A percentile compares a stretch with the other conserved stretches of the same genome.
These are phyloP conservation scores for Lagopus leucura DNA, from an alignment of 2,113 vertebrate genomes.

Conservation along the genomic window DNA sequence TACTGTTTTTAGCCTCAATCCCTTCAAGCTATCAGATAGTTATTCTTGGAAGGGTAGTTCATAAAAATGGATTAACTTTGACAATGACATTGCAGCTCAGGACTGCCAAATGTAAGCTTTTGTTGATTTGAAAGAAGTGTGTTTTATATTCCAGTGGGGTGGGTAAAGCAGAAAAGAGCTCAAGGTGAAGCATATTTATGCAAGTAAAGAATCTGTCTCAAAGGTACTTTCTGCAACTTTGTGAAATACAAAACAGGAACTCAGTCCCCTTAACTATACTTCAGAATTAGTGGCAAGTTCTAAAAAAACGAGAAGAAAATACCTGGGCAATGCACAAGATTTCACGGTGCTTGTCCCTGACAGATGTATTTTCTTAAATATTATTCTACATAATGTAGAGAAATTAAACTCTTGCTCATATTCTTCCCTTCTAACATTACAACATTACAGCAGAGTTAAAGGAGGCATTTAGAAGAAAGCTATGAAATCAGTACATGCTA, in stretches of 20 bases:
- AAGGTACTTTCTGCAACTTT: background rate
- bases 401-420: conserved; percentile 1
- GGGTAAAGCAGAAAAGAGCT: conserved; percentile 16
- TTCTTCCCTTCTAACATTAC: background rate
- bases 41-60: conserved; percentile 68
- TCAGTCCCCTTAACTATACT: background rate
- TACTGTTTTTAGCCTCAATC: conserved; percentile 66
- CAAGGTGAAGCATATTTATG: conserved; percentile 52
- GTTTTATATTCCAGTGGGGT: conserved; percentile 54
- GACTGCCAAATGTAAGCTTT: conserved; percentile 55
- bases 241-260: conserved; percentile 29
- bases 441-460: background rate
- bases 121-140: conserved; percentile 47
- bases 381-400: background rate
- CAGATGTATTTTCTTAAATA: conserved; percentile 27
- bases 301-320: background rate
- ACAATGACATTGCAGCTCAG: conserved; percentile 64
- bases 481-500: background rate
- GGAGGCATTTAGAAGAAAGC: background rate
- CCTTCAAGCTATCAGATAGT: conserved; percentile 66
- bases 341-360: background rate
- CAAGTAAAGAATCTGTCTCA: conserved; percentile 41
- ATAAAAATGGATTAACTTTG: conserved; percentile 65
- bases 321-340: background rate
- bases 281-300: background rate